phyloP scores from a whole-genome alignment of 1,140 invertebrate genomes.

The Neodiprion lecontei region DNA sequence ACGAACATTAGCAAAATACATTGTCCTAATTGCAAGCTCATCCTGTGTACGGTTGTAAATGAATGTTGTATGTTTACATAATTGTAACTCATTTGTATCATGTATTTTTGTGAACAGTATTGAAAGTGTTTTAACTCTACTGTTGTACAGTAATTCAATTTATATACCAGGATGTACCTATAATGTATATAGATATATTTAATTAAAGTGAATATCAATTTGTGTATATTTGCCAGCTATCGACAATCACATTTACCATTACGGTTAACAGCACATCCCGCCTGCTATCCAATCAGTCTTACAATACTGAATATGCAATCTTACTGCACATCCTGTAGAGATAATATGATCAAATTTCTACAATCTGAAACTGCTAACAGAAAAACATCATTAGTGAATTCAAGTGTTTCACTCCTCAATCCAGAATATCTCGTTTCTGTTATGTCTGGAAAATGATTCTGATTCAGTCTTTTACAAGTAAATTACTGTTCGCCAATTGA shows the following conservation, averaged over 20 bases:
- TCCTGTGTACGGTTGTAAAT: constrained; percentile 5
- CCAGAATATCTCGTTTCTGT: neutral
- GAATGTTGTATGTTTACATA: constrained; percentile 10
- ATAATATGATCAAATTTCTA: neutral
- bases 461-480: neutral
- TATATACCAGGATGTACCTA: constrained; percentile 60
- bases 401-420: constrained; percentile 2
- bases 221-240: constrained; percentile 42
- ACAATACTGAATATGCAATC: neutral
- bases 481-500: too few relatives aligned
- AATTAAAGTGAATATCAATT: constrained; percentile 60
- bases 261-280: neutral
- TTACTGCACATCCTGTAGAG: neutral
- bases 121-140: constrained; percentile 40
- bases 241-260: neutral
- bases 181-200: constrained; percentile 62
- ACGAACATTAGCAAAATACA: constrained; percentile 3
- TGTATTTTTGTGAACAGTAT: constrained; percentile 60
- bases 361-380: neutral
- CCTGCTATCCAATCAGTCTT: neutral
- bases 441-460: neutral
- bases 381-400: neutral
- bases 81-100: constrained; percentile 44
- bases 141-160: constrained; percentile 56
- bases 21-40: constrained; percentile 5